Conservation (phyloP, 2,113 vertebrate genomes). For the Gambusia holbrooki region DNA sequence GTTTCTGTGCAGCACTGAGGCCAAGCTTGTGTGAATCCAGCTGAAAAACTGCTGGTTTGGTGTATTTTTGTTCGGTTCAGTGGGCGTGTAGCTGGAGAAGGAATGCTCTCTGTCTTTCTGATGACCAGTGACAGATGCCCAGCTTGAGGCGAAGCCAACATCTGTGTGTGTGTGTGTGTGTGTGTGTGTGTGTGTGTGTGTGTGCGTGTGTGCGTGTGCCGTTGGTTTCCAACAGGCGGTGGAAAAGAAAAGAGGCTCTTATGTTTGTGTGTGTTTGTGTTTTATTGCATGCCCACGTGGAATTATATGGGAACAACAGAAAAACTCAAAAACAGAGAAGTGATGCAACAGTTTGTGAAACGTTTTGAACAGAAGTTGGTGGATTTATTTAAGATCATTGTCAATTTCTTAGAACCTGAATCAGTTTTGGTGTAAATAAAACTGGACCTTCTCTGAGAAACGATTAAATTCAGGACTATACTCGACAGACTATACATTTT, state of each 20-base stretch:
- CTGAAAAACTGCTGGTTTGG: slow-evolving; percentile 8
- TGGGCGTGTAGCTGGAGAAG: slow-evolving; percentile 21
- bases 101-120: slow-evolving; percentile 47
- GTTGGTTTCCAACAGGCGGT: not conserved
- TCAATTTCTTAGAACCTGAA: not conserved
- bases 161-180: not conserved
- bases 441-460: not conserved
- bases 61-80: slow-evolving; percentile 6
- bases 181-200: not conserved
- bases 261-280: slow-evolving; percentile 10
- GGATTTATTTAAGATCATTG: not conserved
- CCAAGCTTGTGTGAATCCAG: not conserved
- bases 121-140: slow-evolving; percentile 66
- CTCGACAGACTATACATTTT: too few relatives aligned
- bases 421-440: not conserved
- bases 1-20: not conserved
- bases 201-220: slow-evolving; percentile 5
- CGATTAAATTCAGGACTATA: too few relatives aligned
- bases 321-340: not conserved
- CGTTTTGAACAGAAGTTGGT: not conserved
- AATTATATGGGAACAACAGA: slow-evolving; percentile 18
- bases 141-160: slow-evolving; percentile 21
- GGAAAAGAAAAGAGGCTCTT: not conserved
- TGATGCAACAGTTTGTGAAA: not conserved
- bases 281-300: slow-evolving; percentile 3